Conservation (phyloP, 2,888 invertebrate genomes). For the Tipula confusa region DNA sequence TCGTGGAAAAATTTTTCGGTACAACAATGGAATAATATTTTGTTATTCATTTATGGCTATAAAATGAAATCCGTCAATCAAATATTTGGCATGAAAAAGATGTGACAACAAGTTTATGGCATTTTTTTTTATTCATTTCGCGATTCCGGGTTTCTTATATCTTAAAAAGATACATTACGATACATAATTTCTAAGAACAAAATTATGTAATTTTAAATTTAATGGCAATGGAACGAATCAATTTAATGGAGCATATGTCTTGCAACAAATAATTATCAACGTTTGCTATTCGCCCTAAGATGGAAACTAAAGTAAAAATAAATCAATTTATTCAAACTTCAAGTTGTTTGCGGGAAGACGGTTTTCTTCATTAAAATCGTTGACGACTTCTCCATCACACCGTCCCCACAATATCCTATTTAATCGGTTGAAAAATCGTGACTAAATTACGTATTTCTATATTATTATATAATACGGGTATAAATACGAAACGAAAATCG, state of each 20-base stretch:
- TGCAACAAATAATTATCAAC: not conserved
- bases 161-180: no score
- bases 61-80: not conserved
- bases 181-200: not conserved
- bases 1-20: not conserved
- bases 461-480: not conserved
- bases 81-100: not conserved
- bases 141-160: no score
- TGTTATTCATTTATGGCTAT: not conserved
- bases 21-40: not conserved
- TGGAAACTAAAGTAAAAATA: not conserved
- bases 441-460: not conserved
- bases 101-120: not conserved
- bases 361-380: not conserved
- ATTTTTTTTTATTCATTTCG: no score
- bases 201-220: not conserved
- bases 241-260: not conserved
- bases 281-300: not conserved
- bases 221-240: not conserved
- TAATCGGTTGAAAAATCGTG: not conserved
- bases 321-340: not conserved
- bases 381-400: not conserved
- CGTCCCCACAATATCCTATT: not conserved
- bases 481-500: not conserved
- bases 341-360: not conserved